Evolutionary conservation across 2,113 vertebrate genomes (phyloP), one percentile per base, ranked within the genome.

Genomic region (Morone saxatilis): DNA sequence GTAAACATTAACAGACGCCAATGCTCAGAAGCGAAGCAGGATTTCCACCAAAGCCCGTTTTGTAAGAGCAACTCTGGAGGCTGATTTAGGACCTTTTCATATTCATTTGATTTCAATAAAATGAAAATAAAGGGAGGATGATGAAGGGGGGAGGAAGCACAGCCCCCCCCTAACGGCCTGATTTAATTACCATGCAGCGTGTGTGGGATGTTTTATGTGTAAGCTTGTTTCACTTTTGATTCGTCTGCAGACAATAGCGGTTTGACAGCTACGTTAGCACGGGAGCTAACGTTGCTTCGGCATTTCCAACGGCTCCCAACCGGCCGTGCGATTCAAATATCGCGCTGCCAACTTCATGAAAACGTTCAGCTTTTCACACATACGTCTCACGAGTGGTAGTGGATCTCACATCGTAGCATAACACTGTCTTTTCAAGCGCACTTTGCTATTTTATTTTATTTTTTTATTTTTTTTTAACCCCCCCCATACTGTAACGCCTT

Each of bases 231-330:
- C 80, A 41, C 81, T 90, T 90, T 87, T 66, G 61, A 67, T 71
- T 38, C 25, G 25, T 25, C 25, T 25, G 25, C 56, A 88, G 85
- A 93, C 93, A 93, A 92, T 80, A 72, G 89, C 56, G 78, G 82
- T 10, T 92, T 94, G 89, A 94, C 93, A 93, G 89, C 84, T 88
- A 86, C 6, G 78, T 86, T 91, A 93, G 92, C 92, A 84, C 67
- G 40, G 2, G 25, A 69, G 91, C 91, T 92, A 92, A 69, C 67
- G 74, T 68, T 62, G 65, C 40, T 61, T 73, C 73, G 8, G 73
- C 25, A 1, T 25, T 25, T 25, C 25, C 31, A 31, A 31, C 31
- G 31, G 31, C 31, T 31, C 31, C 31, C 31, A 31, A 31, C 31
- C 31, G 31, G 31, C 31, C 36, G 12, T 57, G 11, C 0, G 1